Evolutionary conservation across 2,888 invertebrate species (phyloP), one percentile per base, ranked within the genome.

Genomic region (Melanophora roralis): DNA sequence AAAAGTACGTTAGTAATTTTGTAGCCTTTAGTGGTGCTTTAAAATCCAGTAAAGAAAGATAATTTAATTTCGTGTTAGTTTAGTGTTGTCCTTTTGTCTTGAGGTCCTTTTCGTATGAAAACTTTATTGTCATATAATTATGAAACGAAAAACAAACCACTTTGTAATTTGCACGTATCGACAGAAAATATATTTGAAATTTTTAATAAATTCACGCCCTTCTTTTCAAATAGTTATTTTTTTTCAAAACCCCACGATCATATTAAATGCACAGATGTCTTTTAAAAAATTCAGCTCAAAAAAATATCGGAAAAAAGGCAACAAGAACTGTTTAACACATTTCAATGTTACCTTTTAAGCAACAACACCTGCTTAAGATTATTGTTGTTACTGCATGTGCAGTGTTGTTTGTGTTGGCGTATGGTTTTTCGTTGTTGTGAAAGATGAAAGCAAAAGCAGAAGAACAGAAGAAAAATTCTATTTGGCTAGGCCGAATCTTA

Each of bases 251-350:
- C 38, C 21, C 57, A 49, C 12, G 23, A 60, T 43, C 59, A 67
- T 74, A 67, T 60, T 74, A 59, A 51, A 65, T 16, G 34, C 59
- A 67, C 74, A 74, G 74, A 74, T 74, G 74, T 74, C 43, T 59
- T 34, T 36, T 51, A n/a, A n/a, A n/a, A n/a, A n/a, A n/a, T n/a
- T n/a, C n/a, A n/a, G n/a, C n/a, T 4, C 12, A 73, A 51, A 23
- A 36, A 19, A 55, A 27, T 5, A 27, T 27, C 6, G 6, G 6
- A 27, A 27, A 57, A 38, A 38, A n/a, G 9, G 1, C n/a, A 8
- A 40, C 55, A 60, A 43, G 47, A 62, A 60, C 43, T 43, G 62
- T 60, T 69, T 40, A 59, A 49, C 40, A 71, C 69, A 64, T 71
- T 71, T 77, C 43, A 36, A 34, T 32, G 67, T 64, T 40, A 36